A percentile compares a stretch with the other conserved stretches of the same genome.
Evolutionary conservation across 2,888 invertebrate genomes (phyloP).

Genomic region (Tipula helvola): DNA sequence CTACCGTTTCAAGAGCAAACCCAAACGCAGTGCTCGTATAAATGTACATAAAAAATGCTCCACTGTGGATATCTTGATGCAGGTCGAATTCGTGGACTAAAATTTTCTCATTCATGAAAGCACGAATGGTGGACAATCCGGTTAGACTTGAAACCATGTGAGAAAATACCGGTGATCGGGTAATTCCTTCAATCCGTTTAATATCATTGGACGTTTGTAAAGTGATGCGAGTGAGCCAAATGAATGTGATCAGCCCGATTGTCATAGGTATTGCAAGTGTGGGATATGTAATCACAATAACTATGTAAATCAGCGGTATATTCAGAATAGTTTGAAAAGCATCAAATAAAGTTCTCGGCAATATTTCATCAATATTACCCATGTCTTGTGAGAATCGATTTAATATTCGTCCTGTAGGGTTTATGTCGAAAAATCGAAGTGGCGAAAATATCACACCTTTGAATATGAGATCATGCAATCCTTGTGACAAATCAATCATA

Average conservation of each 20-base stretch:
- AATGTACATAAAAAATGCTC: slow-evolving; percentile 53
- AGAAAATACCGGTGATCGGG: slow-evolving; percentile 67
- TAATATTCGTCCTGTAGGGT: slow-evolving; percentile 67
- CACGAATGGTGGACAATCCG: slow-evolving; percentile 64
- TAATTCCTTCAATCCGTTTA: slow-evolving; percentile 49
- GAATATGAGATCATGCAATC: slow-evolving; percentile 61
- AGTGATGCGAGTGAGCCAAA: slow-evolving; percentile 46
- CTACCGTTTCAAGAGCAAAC: slow-evolving; percentile 50
- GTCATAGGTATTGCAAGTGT: slow-evolving; percentile 45
- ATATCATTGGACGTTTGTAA: slow-evolving; percentile 55
- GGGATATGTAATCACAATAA: slow-evolving; percentile 49
- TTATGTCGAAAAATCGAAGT: slow-evolving; percentile 70
- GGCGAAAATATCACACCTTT: slow-evolving; percentile 34
- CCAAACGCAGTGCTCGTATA: slow-evolving; percentile 51
- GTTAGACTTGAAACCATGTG: slow-evolving; percentile 61
- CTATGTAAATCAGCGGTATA: slow-evolving; percentile 43
- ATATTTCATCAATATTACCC: slow-evolving; percentile 63
- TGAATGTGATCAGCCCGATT: slow-evolving; percentile 44
- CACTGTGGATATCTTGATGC: slow-evolving; percentile 49
- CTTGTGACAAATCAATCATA: slow-evolving; percentile 37
- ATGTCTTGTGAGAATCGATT: slow-evolving; percentile 75
- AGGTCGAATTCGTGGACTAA: slow-evolving; percentile 48
- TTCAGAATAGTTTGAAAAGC: slow-evolving; percentile 41
- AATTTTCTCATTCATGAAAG: slow-evolving; percentile 50
- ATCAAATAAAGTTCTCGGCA: slow-evolving; percentile 57